phyloP scores from a whole-genome alignment of 1,140 invertebrate genomes.

The Drosophila lacertosa region DNA sequence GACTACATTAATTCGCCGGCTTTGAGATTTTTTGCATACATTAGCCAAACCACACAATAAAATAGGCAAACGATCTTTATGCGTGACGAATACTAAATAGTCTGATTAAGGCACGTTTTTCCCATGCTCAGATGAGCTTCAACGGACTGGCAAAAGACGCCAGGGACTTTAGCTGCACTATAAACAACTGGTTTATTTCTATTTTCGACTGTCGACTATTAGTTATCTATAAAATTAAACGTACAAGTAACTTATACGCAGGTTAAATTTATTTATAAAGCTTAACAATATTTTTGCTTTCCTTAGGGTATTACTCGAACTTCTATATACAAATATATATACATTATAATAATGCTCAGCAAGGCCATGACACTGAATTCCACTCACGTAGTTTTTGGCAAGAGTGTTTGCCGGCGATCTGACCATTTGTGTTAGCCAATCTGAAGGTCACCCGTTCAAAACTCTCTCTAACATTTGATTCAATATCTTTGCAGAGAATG shows the following conservation, averaged over 20 bases:
- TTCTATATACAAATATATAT: too few species aligned
- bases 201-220: too few species aligned
- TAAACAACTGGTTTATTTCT: too few species aligned
- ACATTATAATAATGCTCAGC: background rate
- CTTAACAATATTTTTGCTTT: too few species aligned
- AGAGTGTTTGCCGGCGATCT: background rate
- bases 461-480: background rate
- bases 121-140: background rate
- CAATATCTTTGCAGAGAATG: conserved; percentile 40
- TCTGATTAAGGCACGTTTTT: background rate
- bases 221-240: too few species aligned
- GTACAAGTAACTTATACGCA: background rate
- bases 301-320: background rate
- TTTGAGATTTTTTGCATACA: conserved; percentile 17
- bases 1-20: conserved; percentile 13
- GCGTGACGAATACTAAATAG: conserved; percentile 12
- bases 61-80: conserved; percentile 7
- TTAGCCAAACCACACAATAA: background rate
- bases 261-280: background rate
- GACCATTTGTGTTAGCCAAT: background rate
- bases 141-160: background rate
- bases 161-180: background rate
- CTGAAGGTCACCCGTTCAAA: conserved; percentile 29
- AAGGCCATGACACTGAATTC: conserved; percentile 14
- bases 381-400: conserved; percentile 29